These are phyloP conservation scores for Napeogenes sylphis DNA, from an alignment of 2,888 invertebrate genomes.

Conservation along the genomic window DNA sequence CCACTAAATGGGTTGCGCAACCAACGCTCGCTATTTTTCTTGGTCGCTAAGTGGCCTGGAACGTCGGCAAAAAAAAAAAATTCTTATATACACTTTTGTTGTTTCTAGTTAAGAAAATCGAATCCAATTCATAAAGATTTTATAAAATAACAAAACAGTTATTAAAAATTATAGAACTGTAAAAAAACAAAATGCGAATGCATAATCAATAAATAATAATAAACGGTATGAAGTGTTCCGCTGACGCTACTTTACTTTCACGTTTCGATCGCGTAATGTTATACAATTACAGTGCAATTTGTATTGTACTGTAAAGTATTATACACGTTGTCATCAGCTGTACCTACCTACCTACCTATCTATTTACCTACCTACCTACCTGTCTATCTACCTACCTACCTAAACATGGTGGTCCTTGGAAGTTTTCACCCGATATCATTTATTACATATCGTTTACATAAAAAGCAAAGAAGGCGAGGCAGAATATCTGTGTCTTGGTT, in stretches of 20 bases:
- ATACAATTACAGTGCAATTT: constrained; percentile 45
- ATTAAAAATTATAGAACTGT: no score
- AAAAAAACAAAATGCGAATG: no score
- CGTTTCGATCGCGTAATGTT: constrained; percentile 46
- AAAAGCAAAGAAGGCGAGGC: no score
- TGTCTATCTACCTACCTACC: no score
- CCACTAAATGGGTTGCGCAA: constrained; percentile 30
- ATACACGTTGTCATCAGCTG: constrained; percentile 24
- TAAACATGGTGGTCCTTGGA: constrained; percentile 2
- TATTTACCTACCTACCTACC: no score
- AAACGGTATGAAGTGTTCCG: constrained; percentile 31
- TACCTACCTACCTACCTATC: not conserved
- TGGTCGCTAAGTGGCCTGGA: constrained; percentile 39
- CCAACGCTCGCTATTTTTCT: constrained; percentile 28
- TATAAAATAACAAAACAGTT: no score
- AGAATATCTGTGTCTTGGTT: no score
- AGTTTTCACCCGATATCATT: not conserved
- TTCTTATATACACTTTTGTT: not conserved
- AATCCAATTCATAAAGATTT: no score
- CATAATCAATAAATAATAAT: no score
- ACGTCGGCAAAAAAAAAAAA: constrained; percentile 35
- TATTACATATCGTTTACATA: no score
- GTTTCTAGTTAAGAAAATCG: no score
- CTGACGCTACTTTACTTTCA: constrained; percentile 54
- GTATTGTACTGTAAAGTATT: constrained; percentile 26